Percentiles rank a stretch among this genome's conserved stretches.
Evolutionary conservation across 2,797 vertebrate genomes (phyloP).

Genomic region (Paramormyrops hopkinsi): DNA sequence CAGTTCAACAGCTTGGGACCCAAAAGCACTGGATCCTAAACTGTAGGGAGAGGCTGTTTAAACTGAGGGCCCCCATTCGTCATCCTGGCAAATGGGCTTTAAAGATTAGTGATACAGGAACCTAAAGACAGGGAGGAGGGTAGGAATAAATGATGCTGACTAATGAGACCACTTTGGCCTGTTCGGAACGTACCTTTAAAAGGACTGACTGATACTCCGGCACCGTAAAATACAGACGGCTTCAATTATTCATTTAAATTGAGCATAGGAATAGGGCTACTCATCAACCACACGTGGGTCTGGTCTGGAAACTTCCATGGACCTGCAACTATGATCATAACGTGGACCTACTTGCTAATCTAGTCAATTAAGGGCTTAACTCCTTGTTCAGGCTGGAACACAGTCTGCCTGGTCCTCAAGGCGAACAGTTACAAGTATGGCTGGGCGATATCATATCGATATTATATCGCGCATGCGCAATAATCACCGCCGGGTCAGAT

Average conservation of each 20-base stretch:
- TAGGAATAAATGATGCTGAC: neutral
- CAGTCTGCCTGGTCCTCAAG: neutral
- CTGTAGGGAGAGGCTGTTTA: neutral
- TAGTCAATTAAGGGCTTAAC: neutral
- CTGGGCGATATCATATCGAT: no score
- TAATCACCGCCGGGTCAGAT: no score
- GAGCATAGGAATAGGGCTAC: neutral
- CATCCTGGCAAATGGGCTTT: neutral
- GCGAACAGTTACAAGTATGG: neutral
- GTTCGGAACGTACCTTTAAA: neutral
- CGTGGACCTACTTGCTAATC: neutral
- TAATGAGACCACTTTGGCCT: neutral
- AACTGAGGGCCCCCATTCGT: neutral
- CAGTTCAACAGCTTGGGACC: neutral
- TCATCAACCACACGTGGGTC: neutral
- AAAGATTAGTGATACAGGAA: conserved; percentile 12
- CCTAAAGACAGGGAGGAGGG: neutral
- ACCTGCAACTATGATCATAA: neutral
- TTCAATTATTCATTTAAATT: neutral
- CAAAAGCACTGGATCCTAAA: neutral
- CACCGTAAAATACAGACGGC: neutral
- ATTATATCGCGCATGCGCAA: no score
- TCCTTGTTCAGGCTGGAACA: neutral
- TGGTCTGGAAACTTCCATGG: neutral
- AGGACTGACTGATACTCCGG: neutral